Conservation (phyloP, 2,797 vertebrate species). For the Phrynocephalus forsythii region DNA sequence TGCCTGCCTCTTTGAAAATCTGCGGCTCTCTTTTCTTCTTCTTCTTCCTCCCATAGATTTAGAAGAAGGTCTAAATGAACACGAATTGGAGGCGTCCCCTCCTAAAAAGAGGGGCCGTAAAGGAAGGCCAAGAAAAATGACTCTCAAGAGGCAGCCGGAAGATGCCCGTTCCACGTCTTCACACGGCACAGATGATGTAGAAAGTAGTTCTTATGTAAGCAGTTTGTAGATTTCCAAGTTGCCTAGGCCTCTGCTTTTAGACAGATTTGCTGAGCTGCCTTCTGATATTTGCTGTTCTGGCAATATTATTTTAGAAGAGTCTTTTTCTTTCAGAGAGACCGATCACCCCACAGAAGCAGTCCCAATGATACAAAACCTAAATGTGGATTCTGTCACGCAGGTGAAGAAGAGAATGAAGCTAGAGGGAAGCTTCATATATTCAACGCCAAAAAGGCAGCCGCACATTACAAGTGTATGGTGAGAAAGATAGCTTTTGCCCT, state of each 20-base stretch:
- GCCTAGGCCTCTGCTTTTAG: slow-evolving; percentile 52
- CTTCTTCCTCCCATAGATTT: slow-evolving; percentile 82
- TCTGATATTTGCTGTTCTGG: slow-evolving; percentile 64
- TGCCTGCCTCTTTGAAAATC: background rate
- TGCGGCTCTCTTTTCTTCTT: slow-evolving; percentile 61
- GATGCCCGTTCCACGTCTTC: slow-evolving; percentile 93
- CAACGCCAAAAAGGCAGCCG: slow-evolving; percentile 97
- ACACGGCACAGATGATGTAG: slow-evolving; percentile 93
- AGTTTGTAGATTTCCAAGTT: slow-evolving; percentile 62
- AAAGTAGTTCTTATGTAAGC: slow-evolving; percentile 96
- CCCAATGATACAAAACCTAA: slow-evolving; percentile 93
- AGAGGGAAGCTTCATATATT: slow-evolving; percentile 93
- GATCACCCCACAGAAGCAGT: slow-evolving; percentile 93
- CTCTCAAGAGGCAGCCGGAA: slow-evolving; percentile 90
- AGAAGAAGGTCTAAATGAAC: slow-evolving; percentile 89
- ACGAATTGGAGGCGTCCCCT: slow-evolving; percentile 90
- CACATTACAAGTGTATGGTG: slow-evolving; percentile 99
- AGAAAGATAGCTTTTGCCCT: slow-evolving; percentile 56
- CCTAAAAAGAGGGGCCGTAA: slow-evolving; percentile 93
- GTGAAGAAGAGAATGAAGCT: slow-evolving; percentile 96
- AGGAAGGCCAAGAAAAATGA: slow-evolving; percentile 86
- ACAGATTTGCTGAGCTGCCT: slow-evolving; percentile 60
- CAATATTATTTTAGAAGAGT: slow-evolving; percentile 73
- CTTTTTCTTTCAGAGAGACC: slow-evolving; percentile 88
- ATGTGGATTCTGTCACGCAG: slow-evolving; percentile 98